Evolutionary conservation across 1,140 invertebrate genomes (phyloP).

Genomic region (Eriosoma lanigerum): DNA sequence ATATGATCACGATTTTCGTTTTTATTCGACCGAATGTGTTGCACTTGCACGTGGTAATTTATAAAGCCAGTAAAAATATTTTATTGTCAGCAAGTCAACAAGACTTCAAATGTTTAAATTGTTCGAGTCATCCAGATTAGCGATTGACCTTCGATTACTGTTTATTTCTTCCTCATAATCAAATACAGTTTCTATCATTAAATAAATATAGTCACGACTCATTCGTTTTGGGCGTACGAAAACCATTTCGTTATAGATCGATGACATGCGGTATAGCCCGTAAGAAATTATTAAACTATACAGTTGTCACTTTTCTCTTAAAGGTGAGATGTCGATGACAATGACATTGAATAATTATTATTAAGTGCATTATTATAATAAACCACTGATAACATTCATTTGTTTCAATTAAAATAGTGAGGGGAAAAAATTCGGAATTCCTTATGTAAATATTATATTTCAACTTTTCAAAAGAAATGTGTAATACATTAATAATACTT

Average conservation of each 20-base stretch:
- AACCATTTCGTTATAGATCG: background rate
- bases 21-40: background rate
- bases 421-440: no score
- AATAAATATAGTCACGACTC: background rate
- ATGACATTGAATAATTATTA: constrained; percentile 12
- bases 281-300: background rate
- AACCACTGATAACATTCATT: no score
- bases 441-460: no score
- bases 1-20: background rate
- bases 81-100: background rate
- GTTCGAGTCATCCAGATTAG: constrained; percentile 4
- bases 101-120: background rate
- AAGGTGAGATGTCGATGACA: background rate
- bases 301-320: no score
- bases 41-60: background rate
- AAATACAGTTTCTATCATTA: background rate
- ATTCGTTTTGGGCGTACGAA: constrained; percentile 10
- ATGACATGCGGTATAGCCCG: no score
- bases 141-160: background rate
- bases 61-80: background rate
- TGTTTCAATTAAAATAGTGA: no score
- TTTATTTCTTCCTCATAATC: background rate
- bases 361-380: no score
- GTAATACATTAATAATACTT: no score
- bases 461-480: no score